Percentiles rank a stretch among this genome's conserved stretches.
These are phyloP conservation scores for Acanthis flammea DNA, from an alignment of 2,797 vertebrate genomes.

Conservation along the genomic window DNA sequence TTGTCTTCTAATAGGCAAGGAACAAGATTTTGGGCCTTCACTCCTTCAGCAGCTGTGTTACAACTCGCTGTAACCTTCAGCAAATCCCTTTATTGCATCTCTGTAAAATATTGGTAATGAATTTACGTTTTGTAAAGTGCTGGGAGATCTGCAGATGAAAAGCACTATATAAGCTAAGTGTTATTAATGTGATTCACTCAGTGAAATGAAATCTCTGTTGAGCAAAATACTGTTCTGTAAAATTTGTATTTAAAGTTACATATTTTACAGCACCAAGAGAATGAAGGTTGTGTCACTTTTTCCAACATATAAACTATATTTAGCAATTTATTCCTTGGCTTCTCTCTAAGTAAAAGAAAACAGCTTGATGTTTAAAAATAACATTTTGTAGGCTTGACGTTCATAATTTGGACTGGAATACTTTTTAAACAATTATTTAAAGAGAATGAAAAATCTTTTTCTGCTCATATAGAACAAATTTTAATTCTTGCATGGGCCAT, in stretches of 20 bases:
- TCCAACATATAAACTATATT: slow-evolving; percentile 66
- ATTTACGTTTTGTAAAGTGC: slow-evolving; percentile 63
- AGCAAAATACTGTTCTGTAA: slow-evolving; percentile 51
- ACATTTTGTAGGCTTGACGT: slow-evolving; percentile 58
- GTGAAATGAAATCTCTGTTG: slow-evolving; percentile 63
- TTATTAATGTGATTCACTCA: slow-evolving; percentile 68
- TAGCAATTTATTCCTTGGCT: slow-evolving; percentile 63
- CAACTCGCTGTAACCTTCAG: slow-evolving; percentile 52
- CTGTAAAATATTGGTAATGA: slow-evolving; percentile 64
- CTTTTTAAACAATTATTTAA: slow-evolving; percentile 48
- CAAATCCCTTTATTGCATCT: slow-evolving; percentile 59
- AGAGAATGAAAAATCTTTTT: slow-evolving; percentile 43
- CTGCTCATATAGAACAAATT: slow-evolving; percentile 5
- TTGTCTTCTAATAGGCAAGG: not conserved
- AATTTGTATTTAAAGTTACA: slow-evolving; percentile 65
- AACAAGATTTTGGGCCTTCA: slow-evolving; percentile 25
- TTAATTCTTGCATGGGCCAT: not conserved
- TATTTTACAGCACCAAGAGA: slow-evolving; percentile 59
- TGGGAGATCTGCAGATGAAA: slow-evolving; percentile 58
- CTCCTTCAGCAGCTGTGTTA: slow-evolving; percentile 15
- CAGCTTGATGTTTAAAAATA: slow-evolving; percentile 67
- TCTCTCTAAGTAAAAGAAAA: slow-evolving; percentile 64
- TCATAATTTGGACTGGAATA: slow-evolving; percentile 40
- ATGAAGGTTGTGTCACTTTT: slow-evolving; percentile 66
- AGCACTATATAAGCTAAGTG: slow-evolving; percentile 61